These are phyloP conservation scores for Bufotes viridis DNA, from an alignment of 2,797 vertebrate genomes.

Conservation along the genomic window DNA sequence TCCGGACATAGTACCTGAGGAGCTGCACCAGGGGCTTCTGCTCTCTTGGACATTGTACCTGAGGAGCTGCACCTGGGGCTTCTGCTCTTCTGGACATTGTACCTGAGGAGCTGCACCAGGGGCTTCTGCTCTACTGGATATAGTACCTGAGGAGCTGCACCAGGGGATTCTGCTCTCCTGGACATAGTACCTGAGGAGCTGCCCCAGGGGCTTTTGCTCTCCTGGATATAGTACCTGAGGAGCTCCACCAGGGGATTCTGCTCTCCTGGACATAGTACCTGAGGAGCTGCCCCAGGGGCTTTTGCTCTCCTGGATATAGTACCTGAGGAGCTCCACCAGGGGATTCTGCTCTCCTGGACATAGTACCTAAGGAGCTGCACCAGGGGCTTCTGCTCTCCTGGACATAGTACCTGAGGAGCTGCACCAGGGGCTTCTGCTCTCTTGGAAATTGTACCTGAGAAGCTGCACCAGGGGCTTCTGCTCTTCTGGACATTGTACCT, in stretches of 20 bases:
- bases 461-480: neutral
- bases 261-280: too few relatives aligned
- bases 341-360: neutral
- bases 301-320: too few relatives aligned
- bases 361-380: neutral
- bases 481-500: neutral
- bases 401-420: neutral
- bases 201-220: neutral
- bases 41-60: neutral
- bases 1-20: neutral
- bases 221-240: neutral
- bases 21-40: neutral
- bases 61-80: neutral
- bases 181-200: too few relatives aligned
- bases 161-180: too few relatives aligned
- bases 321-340: neutral
- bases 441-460: neutral
- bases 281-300: too few relatives aligned
- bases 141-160: too few relatives aligned
- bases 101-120: too few relatives aligned
- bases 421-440: too few relatives aligned
- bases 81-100: neutral
- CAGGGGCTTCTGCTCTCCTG: neutral
- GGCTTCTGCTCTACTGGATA: too few relatives aligned
- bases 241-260: neutral